Base-by-base conservation (phyloP, 2,888 invertebrate species). In the Rhorus exstirpatorius region DNA sequence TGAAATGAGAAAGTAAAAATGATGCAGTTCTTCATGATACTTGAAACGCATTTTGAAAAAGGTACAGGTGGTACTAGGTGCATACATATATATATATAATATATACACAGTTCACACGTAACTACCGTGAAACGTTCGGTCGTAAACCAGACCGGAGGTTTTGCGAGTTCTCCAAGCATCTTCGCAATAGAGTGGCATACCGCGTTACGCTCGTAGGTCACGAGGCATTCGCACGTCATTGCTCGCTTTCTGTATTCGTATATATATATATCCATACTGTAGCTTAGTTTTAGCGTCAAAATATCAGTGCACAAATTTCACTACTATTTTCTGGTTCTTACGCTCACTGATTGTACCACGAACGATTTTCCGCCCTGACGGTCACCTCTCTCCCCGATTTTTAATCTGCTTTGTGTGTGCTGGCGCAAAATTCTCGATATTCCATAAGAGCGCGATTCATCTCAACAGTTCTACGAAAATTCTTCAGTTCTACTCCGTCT, bases 141-240 rank as follows among this genome's bases (percentile, higher is more conserved):
- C 81, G 78, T 83, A 83, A 83, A 83, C 44, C 70, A 38, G 44
- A 78, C 49, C 14, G 49, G 38, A 58, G 74, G 74, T 70, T 77
- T 74, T 44, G 77, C 79, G 80, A 80, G 76, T 76, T 60, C 79
- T 75, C 65, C 21, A 53, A 65, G 82, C 53, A 80, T 60, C 84
- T 81, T 85, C 83, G 84, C 87, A 41, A 55, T 76, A 55, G 86
- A 89, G 85, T 80, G 85, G 88, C 90, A 91, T 92, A 91, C 90
- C 89, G 75, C 89, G 92, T 92, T 90, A 90, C 91, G 92, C 92
- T 92, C 89, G 85, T 85, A 87, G 89, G 88, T 86, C 91, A 87
- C 90, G 86, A 92, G 92, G 91, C 87, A 92, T 92, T 87, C 88
- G 89, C 85, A 84, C 86, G 83, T 89, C 85, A 85, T 86, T 88